phyloP scores from a whole-genome alignment of 2,888 invertebrate species.

The Clivina fossor region DNA sequence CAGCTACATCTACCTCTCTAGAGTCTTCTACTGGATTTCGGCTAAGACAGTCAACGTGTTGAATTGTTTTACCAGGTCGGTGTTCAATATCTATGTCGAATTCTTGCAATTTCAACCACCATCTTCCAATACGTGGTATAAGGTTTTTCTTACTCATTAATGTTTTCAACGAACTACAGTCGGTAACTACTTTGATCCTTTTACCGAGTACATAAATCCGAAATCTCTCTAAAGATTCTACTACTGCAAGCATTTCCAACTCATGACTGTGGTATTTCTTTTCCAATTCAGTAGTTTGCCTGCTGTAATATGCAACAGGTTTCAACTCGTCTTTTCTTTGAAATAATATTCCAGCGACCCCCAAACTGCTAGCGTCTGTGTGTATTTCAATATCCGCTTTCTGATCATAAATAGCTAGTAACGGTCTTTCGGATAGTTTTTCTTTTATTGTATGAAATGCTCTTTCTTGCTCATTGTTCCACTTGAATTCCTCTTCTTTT shows the following conservation, averaged over 20 bases:
- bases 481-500: slow-evolving; percentile 24
- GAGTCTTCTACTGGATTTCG: slow-evolving; percentile 17
- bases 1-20: slow-evolving; percentile 13
- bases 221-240: slow-evolving; percentile 3
- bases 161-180: slow-evolving; percentile 14
- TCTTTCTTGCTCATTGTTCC: slow-evolving; percentile 25
- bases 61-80: slow-evolving; percentile 42
- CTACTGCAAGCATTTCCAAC: slow-evolving; percentile 28
- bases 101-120: slow-evolving; percentile 44
- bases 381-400: not conserved
- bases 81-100: slow-evolving; percentile 42
- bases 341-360: slow-evolving; percentile 42
- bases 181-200: slow-evolving; percentile 18
- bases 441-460: slow-evolving; percentile 25
- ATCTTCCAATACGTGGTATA: slow-evolving; percentile 40
- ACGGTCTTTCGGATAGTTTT: too few species aligned
- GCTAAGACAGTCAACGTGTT: slow-evolving; percentile 43
- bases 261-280: slow-evolving; percentile 38
- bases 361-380: slow-evolving; percentile 41
- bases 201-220: slow-evolving; percentile 11
- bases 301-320: slow-evolving; percentile 43
- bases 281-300: slow-evolving; percentile 40
- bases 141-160: slow-evolving; percentile 23
- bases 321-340: slow-evolving; percentile 41
- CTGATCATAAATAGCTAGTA: slow-evolving; percentile 34